These are phyloP conservation scores for Desmodus rotundus DNA, from an alignment of 2,113 vertebrate species.

Conservation along the genomic window DNA sequence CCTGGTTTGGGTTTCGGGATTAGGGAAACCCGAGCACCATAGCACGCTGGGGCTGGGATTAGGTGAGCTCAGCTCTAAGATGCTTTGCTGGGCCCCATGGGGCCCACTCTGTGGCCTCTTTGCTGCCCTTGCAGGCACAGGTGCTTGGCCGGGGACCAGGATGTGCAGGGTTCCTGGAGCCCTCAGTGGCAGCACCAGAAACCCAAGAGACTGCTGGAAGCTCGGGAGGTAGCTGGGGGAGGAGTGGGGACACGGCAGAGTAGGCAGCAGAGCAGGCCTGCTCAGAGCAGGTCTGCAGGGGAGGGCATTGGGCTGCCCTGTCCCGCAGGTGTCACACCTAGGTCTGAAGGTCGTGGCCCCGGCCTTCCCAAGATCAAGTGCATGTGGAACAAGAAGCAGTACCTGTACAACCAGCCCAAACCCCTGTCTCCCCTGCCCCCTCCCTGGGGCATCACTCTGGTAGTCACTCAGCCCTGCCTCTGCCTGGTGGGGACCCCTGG, in stretches of 20 bases:
- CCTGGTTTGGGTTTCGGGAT: conserved; percentile 92
- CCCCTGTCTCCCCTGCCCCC: background rate
- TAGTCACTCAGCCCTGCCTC: background rate
- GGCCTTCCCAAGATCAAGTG: too few species aligned
- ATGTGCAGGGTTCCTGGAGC: conserved; percentile 62
- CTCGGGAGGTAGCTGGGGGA: background rate
- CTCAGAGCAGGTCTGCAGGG: background rate
- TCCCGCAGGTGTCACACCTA: background rate
- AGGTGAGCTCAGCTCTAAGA: conserved; percentile 82
- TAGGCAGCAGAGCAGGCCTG: background rate
- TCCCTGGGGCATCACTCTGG: too few species aligned
- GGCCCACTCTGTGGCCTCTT: conserved; percentile 81
- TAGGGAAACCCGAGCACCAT: conserved; percentile 97
- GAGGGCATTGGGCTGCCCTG: background rate
- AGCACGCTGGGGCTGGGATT: conserved; percentile 94
- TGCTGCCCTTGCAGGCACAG: conserved; percentile 75
- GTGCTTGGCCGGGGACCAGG: conserved; percentile 84
- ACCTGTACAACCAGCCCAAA: background rate
- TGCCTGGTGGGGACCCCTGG: background rate
- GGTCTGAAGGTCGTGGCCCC: background rate
- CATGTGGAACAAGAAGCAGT: background rate
- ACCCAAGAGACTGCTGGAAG: background rate
- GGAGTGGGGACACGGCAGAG: background rate
- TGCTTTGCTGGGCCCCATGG: conserved; percentile 80
- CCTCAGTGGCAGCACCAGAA: conserved; percentile 47